phyloP scores from a whole-genome alignment of 2,797 vertebrate genomes.

The Tenualosa ilisha region DNA sequence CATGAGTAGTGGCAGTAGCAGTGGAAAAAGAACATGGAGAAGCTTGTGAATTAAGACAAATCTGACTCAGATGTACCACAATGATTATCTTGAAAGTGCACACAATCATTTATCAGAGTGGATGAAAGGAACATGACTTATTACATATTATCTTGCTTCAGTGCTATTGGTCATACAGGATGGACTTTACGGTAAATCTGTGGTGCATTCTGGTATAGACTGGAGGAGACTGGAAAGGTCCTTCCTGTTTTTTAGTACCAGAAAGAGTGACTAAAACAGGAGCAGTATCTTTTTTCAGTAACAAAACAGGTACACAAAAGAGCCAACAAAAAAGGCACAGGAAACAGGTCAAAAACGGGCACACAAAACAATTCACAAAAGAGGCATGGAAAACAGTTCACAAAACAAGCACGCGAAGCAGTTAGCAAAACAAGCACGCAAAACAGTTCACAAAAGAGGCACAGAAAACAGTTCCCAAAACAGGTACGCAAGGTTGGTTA shows the following conservation, averaged over 20 bases:
- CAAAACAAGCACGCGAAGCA: too few species aligned
- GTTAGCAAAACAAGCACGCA: too few species aligned
- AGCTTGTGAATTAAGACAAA: background rate
- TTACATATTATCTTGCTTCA: background rate
- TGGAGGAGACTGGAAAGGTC: background rate
- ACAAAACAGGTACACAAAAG: too few species aligned
- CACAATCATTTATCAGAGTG: background rate
- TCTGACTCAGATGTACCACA: background rate
- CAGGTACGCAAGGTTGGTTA: background rate
- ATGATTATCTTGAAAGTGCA: background rate
- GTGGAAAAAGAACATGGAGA: background rate
- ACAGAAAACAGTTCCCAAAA: too few species aligned
- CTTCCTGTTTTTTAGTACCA: background rate
- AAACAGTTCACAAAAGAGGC: too few species aligned
- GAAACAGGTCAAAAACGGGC: too few species aligned
- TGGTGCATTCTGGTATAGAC: background rate
- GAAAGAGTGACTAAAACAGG: too few species aligned
- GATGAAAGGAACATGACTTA: conserved; percentile 7
- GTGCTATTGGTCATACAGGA: background rate
- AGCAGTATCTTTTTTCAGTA: too few species aligned
- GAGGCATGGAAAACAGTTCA: too few species aligned
- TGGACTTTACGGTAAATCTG: background rate
- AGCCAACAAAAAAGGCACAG: too few species aligned
- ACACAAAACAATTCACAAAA: too few species aligned
- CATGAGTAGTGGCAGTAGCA: background rate